Evolutionary conservation across 2,113 vertebrate genomes (phyloP).

Genomic region (Ailurus styani): DNA sequence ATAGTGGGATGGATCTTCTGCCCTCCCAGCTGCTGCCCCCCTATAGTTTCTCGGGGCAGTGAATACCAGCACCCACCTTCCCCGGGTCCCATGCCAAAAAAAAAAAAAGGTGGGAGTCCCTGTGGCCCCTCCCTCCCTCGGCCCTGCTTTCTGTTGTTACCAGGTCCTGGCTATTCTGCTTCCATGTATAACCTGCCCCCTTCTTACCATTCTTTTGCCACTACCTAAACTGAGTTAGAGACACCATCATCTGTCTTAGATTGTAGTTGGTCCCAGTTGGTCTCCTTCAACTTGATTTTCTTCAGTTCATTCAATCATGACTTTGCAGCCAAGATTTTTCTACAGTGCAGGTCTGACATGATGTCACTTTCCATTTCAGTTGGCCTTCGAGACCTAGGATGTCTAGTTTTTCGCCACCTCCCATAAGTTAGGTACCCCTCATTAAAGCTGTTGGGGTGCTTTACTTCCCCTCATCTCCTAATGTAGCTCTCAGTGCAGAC

Average conservation of each 20-base stretch:
- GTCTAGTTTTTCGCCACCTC: no score
- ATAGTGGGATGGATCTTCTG: neutral
- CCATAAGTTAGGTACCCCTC: neutral
- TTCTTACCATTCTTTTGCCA: neutral
- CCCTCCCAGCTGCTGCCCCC: neutral
- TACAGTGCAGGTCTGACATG: neutral
- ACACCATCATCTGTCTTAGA: neutral
- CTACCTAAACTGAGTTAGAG: neutral
- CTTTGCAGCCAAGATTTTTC: neutral
- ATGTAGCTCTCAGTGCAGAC: neutral
- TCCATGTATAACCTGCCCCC: neutral
- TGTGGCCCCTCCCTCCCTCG: neutral
- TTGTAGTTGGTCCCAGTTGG: neutral
- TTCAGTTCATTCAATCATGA: neutral
- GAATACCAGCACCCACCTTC: neutral
- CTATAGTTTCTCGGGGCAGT: neutral
- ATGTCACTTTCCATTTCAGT: neutral
- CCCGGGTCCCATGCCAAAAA: neutral
- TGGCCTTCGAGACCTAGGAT: neutral
- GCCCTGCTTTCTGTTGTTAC: neutral
- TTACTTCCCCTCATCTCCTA: neutral
- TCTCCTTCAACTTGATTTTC: neutral
- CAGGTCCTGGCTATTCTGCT: neutral
- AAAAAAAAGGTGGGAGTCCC: neutral
- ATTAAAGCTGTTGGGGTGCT: neutral